phyloP scores from a whole-genome alignment of 53 echinoderm and acorn worm species.

The Antedon mediterranea region DNA sequence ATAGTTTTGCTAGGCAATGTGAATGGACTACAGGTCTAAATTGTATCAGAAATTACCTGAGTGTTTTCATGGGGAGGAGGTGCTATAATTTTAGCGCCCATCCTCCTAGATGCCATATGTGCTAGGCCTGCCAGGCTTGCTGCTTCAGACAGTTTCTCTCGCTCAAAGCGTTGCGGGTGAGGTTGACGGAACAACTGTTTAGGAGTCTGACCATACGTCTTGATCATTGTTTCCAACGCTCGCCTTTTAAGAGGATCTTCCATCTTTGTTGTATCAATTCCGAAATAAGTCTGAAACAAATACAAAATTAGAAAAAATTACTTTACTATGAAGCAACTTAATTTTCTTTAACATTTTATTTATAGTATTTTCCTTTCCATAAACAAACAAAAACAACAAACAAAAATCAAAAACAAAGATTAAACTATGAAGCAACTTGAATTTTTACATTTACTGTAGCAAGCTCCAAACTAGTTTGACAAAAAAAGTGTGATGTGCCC shows the following conservation, averaged over 20 bases:
- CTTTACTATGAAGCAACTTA: too few species aligned
- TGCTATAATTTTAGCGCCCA: background rate
- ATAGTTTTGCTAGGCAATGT: too few species aligned
- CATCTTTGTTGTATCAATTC: conserved; percentile 62
- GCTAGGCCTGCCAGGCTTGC: conserved; percentile 7
- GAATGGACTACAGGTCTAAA: too few species aligned
- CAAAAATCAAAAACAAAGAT: too few species aligned
- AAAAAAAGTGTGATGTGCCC: too few species aligned
- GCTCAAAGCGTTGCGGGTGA: conserved; percentile 43
- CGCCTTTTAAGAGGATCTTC: conserved; percentile 48
- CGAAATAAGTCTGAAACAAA: conserved; percentile 96
- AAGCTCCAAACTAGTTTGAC: too few species aligned
- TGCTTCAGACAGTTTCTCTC: conserved; percentile 20
- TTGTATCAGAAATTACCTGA: background rate
- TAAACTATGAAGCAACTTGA: too few species aligned
- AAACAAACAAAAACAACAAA: too few species aligned
- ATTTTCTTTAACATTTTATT: too few species aligned
- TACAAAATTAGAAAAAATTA: too few species aligned
- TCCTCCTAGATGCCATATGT: background rate
- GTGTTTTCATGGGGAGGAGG: background rate
- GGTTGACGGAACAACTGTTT: conserved; percentile 72
- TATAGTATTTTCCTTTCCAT: too few species aligned
- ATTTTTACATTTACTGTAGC: too few species aligned
- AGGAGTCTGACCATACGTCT: conserved; percentile 97
- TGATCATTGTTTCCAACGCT: conserved; percentile 97